Percentiles rank a stretch among this genome's conserved stretches.
phyloP scores from a whole-genome alignment of 1,140 invertebrate genomes.

The Megalopta genalis region DNA sequence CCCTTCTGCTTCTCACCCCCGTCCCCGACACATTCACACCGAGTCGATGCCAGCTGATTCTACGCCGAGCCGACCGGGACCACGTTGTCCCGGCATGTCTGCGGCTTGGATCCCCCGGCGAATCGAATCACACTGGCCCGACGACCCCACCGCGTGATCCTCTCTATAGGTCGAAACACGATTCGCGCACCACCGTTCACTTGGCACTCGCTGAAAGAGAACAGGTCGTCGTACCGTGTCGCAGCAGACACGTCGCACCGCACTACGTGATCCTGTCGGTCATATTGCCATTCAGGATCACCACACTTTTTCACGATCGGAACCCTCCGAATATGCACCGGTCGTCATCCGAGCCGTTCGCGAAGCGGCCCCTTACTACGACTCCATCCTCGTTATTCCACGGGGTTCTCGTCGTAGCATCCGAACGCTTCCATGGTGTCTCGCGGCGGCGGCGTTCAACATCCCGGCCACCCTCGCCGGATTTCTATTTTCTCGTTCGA shows the following conservation, averaged over 20 bases:
- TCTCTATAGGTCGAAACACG: background rate
- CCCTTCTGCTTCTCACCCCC: background rate
- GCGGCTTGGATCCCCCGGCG: constrained; percentile 31
- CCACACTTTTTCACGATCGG: constrained; percentile 4
- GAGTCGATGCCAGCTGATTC: constrained; percentile 39
- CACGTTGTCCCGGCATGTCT: constrained; percentile 52
- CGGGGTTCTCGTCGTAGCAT: constrained; percentile 27
- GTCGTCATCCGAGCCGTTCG: constrained; percentile 35
- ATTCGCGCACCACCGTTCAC: background rate
- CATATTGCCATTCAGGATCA: constrained; percentile 42
- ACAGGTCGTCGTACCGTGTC: constrained; percentile 14
- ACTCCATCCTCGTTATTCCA: constrained; percentile 27
- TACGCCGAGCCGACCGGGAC: constrained; percentile 47
- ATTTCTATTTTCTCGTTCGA: constrained; percentile 13
- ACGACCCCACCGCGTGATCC: background rate
- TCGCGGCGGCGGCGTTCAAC: constrained; percentile 27
- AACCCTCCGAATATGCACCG: constrained; percentile 16
- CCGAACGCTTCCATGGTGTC: constrained; percentile 43
- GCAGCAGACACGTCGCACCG: constrained; percentile 35
- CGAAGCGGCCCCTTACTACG: constrained; percentile 24
- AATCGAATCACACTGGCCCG: constrained; percentile 14
- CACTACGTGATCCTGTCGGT: constrained; percentile 55
- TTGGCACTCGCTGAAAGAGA: background rate
- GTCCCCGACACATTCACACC: constrained; percentile 24
- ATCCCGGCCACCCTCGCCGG: constrained; percentile 32